phyloP scores from a whole-genome alignment of 2,888 invertebrate genomes.

The Synergus itoensis region DNA sequence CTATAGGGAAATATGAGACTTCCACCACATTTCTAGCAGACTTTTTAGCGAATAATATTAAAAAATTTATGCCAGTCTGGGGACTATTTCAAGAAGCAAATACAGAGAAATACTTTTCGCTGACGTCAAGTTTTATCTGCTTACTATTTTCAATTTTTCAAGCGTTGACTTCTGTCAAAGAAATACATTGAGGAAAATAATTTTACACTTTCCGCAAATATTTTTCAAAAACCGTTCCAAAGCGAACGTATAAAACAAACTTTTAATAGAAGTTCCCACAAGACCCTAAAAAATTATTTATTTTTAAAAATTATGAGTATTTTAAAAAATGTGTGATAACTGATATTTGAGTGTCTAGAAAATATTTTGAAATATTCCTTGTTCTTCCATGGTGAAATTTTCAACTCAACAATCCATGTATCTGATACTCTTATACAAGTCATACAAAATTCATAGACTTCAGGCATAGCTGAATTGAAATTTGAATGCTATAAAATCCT shows the following conservation, averaged over 20 bases:
- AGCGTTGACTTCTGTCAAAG: not conserved
- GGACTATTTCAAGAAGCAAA: not conserved
- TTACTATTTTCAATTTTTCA: constrained; percentile 2
- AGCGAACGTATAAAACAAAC: not conserved
- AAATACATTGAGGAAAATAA: not conserved
- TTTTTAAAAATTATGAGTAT: not conserved
- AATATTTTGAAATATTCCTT: not conserved
- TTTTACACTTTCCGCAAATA: not conserved
- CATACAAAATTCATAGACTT: not conserved
- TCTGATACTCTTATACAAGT: not conserved
- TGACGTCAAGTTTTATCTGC: not conserved
- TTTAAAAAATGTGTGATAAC: not conserved
- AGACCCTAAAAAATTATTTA: not conserved
- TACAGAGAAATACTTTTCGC: not conserved
- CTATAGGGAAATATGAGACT: not conserved
- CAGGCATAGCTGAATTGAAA: not conserved
- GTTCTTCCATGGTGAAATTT: not conserved
- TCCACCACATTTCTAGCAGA: constrained; percentile 8
- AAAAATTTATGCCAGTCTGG: constrained; percentile 14
- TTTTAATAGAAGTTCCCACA: not conserved
- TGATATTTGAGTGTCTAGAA: too few relatives aligned
- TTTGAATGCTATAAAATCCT: not conserved
- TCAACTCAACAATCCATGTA: not conserved
- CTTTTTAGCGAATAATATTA: constrained; percentile 1
- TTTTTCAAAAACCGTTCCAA: not conserved